Percentiles rank a stretch among this genome's conserved stretches.
Conservation (phyloP, 1,140 invertebrate species). For the Nephotettix cincticeps region DNA sequence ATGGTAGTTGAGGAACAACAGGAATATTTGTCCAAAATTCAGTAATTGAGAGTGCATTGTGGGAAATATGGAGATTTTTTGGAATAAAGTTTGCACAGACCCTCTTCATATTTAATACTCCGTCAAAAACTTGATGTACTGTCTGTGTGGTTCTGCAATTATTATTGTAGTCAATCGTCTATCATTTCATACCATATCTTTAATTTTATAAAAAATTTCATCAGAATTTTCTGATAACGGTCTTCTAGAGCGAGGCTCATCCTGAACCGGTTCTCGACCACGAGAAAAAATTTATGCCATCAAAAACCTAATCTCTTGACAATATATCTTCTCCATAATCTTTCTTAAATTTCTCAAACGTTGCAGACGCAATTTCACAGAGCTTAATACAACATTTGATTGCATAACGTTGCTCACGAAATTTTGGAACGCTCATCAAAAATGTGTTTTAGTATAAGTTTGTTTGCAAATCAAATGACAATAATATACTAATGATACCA, state of each 20-base stretch:
- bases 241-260: not conserved
- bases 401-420: no score
- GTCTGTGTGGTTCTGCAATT: not conserved
- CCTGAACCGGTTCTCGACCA: no score
- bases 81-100: not conserved
- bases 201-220: not conserved
- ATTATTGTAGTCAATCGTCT: not conserved
- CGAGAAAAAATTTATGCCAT: no score
- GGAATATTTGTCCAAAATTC: not conserved
- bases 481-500: no score
- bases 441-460: no score
- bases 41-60: not conserved
- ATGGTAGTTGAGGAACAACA: not conserved
- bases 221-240: not conserved
- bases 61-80: not conserved
- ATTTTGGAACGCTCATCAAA: no score
- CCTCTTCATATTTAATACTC: not conserved
- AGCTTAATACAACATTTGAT: no score
- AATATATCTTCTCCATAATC: no score
- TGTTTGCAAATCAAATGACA: no score
- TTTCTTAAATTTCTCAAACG: no score
- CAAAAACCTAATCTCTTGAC: no score
- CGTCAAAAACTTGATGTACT: not conserved
- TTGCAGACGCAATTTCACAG: no score
- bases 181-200: not conserved